phyloP scores from a whole-genome alignment of 2,113 vertebrate species.

The Salminus brasiliensis region DNA sequence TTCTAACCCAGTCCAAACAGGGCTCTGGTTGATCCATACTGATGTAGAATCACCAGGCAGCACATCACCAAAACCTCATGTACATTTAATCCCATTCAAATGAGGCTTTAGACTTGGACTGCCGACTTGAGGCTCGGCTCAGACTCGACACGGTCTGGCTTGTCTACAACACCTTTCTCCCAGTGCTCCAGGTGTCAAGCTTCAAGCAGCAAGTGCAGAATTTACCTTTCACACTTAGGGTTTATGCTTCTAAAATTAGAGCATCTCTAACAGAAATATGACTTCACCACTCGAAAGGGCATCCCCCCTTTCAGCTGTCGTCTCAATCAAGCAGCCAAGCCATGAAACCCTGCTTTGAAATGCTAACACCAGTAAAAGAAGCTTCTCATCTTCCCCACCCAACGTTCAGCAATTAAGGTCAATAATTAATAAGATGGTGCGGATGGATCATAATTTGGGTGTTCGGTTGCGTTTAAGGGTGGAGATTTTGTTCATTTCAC shows the following conservation, averaged over 20 bases:
- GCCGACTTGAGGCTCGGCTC: conserved; percentile 16
- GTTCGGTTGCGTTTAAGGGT: conserved; percentile 23
- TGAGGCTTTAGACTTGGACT: no score
- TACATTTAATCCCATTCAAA: no score
- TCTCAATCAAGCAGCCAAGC: background rate
- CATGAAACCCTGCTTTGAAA: background rate
- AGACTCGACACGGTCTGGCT: background rate
- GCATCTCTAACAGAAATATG: conserved; percentile 14
- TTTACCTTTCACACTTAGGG: background rate
- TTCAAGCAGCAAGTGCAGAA: conserved; percentile 3
- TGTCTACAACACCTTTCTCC: background rate
- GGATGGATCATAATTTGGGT: conserved; percentile 5
- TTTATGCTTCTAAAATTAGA: background rate
- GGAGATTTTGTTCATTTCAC: conserved; percentile 46
- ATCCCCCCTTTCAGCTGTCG: background rate
- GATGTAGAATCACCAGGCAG: no score
- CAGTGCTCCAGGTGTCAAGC: background rate
- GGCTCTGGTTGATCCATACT: no score
- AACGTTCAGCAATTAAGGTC: background rate
- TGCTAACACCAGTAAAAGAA: background rate
- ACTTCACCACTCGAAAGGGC: background rate
- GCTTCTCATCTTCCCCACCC: background rate
- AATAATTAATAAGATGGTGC: conserved; percentile 23
- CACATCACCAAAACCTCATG: no score
- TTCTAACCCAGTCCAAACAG: no score